Percentiles rank a stretch among this genome's conserved stretches.
These are phyloP conservation scores for Scaeva pyrastri DNA, from an alignment of 2,888 invertebrate species.

Conservation along the genomic window DNA sequence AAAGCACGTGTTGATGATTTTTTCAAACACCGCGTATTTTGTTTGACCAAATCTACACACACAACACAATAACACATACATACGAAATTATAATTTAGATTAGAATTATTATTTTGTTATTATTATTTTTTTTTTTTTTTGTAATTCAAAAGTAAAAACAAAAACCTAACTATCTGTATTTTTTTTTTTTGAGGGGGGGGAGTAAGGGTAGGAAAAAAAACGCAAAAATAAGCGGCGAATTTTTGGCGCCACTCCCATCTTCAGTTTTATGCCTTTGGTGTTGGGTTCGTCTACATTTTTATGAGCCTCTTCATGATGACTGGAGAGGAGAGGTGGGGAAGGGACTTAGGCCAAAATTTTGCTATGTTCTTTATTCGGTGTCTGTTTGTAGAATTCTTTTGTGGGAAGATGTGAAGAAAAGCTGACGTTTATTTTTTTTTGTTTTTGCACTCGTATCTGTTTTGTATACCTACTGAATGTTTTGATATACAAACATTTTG, in stretches of 20 bases:
- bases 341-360: background rate
- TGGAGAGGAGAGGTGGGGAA: background rate
- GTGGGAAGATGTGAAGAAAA: too few species aligned
- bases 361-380: background rate
- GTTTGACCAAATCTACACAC: too few species aligned
- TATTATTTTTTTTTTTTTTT: slow-evolving; percentile 2
- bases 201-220: background rate
- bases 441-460: too few species aligned
- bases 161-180: background rate
- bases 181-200: too few species aligned
- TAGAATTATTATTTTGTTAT: background rate
- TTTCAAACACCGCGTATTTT: too few species aligned
- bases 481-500: too few species aligned
- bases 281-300: background rate
- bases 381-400: background rate
- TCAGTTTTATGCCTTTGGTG: background rate
- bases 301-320: too few species aligned
- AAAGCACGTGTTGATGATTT: slow-evolving; percentile 8
- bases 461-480: too few species aligned
- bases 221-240: background rate
- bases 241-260: slow-evolving; percentile 16
- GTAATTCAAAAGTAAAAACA: slow-evolving; percentile 3
- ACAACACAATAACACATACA: too few species aligned
- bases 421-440: too few species aligned
- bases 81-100: too few species aligned